Evolutionary conservation across 1,140 invertebrate genomes (phyloP).

Genomic region (Lysiphlebus fabarum): DNA sequence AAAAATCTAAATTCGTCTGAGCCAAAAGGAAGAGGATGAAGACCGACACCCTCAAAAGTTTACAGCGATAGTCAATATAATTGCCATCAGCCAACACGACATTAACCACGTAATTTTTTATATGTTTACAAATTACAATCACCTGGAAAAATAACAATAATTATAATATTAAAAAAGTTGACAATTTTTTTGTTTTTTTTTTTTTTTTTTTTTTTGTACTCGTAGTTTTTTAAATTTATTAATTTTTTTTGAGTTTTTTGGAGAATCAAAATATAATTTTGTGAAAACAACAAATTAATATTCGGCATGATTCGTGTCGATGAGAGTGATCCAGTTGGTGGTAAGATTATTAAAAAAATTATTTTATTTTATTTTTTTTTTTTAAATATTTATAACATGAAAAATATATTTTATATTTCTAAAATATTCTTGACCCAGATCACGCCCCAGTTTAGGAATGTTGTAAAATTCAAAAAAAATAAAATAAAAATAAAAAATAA

Average conservation of each 20-base stretch:
- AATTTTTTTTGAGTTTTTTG: conserved; percentile 2
- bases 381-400: not conserved
- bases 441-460: too few species aligned
- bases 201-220: not conserved
- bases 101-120: conserved; percentile 24
- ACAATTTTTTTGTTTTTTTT: conserved; percentile 3
- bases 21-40: conserved; percentile 22
- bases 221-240: conserved; percentile 6
- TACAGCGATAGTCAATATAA: conserved; percentile 50
- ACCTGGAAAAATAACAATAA: not conserved
- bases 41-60: conserved; percentile 21
- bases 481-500: too few species aligned
- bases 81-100: conserved; percentile 38
- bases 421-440: not conserved
- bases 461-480: conserved; percentile 1
- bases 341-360: conserved; percentile 58
- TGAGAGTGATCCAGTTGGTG: conserved; percentile 79
- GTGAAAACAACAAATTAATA: too few species aligned
- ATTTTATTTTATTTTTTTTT: not conserved
- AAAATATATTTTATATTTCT: not conserved
- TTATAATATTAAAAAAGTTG: not conserved
- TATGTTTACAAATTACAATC: conserved; percentile 7
- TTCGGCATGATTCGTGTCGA: conserved; percentile 76
- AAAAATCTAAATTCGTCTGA: conserved; percentile 54
- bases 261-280: conserved; percentile 4